These are phyloP conservation scores for Perca fluviatilis DNA, from an alignment of 2,113 vertebrate species.

Conservation along the genomic window DNA sequence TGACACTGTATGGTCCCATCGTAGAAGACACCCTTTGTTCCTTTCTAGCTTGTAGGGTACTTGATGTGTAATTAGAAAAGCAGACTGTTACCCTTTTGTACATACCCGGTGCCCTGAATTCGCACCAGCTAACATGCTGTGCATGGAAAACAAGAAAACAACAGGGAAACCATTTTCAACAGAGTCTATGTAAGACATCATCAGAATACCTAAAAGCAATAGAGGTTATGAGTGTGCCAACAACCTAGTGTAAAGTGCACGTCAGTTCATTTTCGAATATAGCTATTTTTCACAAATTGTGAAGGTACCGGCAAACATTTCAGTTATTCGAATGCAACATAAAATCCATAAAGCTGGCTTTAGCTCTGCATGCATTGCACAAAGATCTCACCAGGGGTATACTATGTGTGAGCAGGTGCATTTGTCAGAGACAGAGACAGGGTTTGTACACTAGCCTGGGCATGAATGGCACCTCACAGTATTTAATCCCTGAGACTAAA, in stretches of 20 bases:
- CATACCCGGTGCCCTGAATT: conserved; percentile 21
- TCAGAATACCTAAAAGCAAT: conserved; percentile 2
- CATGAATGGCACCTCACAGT: conserved; percentile 58
- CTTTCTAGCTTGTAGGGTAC: conserved; percentile 16
- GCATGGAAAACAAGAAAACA: conserved; percentile 41
- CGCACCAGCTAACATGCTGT: conserved; percentile 27
- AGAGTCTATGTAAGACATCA: conserved; percentile 14
- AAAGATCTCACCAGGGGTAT: conserved; percentile 40
- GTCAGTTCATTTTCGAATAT: conserved; percentile 40
- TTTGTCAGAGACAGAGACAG: conserved; percentile 51
- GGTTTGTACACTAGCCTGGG: conserved; percentile 46
- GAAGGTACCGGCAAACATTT: conserved; percentile 23
- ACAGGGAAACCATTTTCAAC: conserved; percentile 16
- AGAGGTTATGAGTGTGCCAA: conserved; percentile 17
- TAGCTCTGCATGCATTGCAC: conserved; percentile 46
- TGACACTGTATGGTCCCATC: conserved; percentile 25
- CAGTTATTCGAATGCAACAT: conserved; percentile 45
- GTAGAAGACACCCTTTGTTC: conserved; percentile 43
- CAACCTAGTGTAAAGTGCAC: conserved; percentile 11
- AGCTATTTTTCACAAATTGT: conserved; percentile 45
- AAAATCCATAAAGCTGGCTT: conserved; percentile 60
- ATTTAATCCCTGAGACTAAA: conserved; percentile 66
- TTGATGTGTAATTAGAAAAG: conserved; percentile 31
- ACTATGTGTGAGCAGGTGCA: conserved; percentile 39
- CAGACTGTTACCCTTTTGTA: conserved; percentile 12